Evolutionary conservation across 2,888 invertebrate species (phyloP).

Genomic region (Ethmia dodecea): DNA sequence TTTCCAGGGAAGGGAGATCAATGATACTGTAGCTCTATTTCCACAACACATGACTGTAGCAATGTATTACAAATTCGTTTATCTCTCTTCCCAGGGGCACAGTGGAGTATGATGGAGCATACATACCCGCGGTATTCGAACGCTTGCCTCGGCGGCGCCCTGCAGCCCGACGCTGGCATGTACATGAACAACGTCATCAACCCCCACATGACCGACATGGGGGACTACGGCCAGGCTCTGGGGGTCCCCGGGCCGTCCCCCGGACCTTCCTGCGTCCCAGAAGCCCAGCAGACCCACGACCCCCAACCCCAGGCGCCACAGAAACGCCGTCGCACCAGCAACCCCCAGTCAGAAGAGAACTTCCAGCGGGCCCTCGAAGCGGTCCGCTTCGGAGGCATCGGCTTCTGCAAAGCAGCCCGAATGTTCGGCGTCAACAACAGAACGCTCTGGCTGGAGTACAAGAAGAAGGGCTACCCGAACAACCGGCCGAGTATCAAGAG

Average conservation of each 20-base stretch:
- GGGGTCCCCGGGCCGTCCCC: conserved; percentile 58
- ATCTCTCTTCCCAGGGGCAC: conserved; percentile 86
- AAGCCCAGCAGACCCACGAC: conserved; percentile 24
- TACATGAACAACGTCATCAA: conserved; percentile 74
- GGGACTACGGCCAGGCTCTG: conserved; percentile 54
- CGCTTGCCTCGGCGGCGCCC: conserved; percentile 80
- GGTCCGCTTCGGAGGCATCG: conserved; percentile 89
- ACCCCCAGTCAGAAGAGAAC: conserved; percentile 90
- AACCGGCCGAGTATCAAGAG: conserved; percentile 87
- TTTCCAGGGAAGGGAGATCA: conserved; percentile 77
- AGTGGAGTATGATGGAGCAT: conserved; percentile 91
- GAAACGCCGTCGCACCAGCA: conserved; percentile 84
- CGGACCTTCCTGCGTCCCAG: conserved; percentile 51
- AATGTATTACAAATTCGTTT: conserved; percentile 66
- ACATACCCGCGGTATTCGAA: conserved; percentile 86
- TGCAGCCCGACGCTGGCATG: conserved; percentile 77
- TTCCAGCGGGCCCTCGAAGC: conserved; percentile 89
- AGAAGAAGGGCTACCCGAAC: conserved; percentile 89
- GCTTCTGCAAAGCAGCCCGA: conserved; percentile 90
- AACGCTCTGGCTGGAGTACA: conserved; percentile 91
- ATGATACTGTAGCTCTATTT: conserved; percentile 33
- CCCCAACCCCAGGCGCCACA: conserved; percentile 45
- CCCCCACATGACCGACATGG: conserved; percentile 55
- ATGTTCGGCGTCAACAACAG: conserved; percentile 91
- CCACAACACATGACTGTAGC: conserved; percentile 13